These are phyloP conservation scores for Sebastes flavidus DNA, from an alignment of 2,797 vertebrate species.

Conservation along the genomic window DNA sequence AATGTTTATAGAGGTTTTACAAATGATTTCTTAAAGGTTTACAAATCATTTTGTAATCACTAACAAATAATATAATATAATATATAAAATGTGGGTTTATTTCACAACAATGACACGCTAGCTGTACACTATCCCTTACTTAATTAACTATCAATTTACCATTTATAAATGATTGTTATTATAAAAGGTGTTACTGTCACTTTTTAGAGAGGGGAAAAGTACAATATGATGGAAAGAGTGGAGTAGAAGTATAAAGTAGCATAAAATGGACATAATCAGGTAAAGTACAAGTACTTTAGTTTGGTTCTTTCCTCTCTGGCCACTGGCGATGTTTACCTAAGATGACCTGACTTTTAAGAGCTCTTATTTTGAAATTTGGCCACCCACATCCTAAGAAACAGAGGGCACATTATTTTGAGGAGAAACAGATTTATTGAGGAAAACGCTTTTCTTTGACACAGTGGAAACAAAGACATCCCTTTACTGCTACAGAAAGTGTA, in stretches of 20 bases:
- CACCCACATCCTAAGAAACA: slow-evolving; percentile 10
- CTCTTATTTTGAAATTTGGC: slow-evolving; percentile 2
- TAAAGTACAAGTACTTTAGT: not conserved
- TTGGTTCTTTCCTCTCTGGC: not conserved
- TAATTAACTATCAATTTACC: too few species aligned
- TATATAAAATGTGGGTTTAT: too few species aligned
- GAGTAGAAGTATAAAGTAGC: not conserved
- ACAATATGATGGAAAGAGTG: not conserved
- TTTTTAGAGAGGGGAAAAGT: not conserved
- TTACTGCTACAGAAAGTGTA: not conserved
- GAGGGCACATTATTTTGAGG: slow-evolving; percentile 3
- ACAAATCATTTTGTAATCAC: too few species aligned
- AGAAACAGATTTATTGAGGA: slow-evolving; percentile 36
- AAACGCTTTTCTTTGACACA: slow-evolving; percentile 23
- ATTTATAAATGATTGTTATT: too few species aligned
- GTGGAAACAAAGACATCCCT: slow-evolving; percentile 29
- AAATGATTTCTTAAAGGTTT: too few species aligned
- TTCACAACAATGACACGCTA: too few species aligned
- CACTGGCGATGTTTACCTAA: not conserved
- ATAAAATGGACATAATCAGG: not conserved
- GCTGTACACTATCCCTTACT: too few species aligned
- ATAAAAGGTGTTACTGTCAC: too few species aligned
- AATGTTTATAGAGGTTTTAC: accelerated
- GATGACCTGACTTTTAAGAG: not conserved
- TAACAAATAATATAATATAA: too few species aligned